Conservation (phyloP, 2,888 invertebrate genomes). For the Caenorhabditis afra region DNA sequence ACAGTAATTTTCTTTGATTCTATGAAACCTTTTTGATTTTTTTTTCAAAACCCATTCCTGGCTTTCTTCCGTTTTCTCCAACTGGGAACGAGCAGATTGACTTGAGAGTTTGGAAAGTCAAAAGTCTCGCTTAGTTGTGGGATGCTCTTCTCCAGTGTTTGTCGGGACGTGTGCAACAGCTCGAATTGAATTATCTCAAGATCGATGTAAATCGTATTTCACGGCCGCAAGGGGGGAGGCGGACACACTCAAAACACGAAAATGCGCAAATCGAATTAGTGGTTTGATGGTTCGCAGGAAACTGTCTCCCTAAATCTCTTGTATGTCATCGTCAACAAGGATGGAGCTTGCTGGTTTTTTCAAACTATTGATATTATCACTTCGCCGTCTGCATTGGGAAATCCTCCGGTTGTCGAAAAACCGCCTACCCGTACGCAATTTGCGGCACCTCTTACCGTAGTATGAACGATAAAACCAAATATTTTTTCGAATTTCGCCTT, state of each 20-base stretch:
- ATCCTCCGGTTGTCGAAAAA: too few species aligned
- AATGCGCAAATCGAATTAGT: slow-evolving; percentile 57
- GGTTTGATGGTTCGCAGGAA: slow-evolving; percentile 51
- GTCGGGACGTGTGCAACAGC: slow-evolving; percentile 62
- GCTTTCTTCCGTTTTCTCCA: neutral
- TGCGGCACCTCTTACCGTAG: too few species aligned
- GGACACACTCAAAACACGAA: slow-evolving; percentile 60
- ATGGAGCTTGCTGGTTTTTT: too few species aligned
- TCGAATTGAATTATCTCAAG: slow-evolving; percentile 61
- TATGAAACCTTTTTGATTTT: too few species aligned
- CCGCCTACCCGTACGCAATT: too few species aligned
- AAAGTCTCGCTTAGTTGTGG: slow-evolving; percentile 19
- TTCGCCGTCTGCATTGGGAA: too few species aligned
- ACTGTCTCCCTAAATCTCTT: neutral
- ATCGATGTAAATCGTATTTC: slow-evolving; percentile 66
- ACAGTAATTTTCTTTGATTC: too few species aligned
- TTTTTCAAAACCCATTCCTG: too few species aligned
- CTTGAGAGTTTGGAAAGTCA: slow-evolving; percentile 1
- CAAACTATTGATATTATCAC: too few species aligned
- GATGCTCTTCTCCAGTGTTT: slow-evolving; percentile 56
- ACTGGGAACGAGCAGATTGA: neutral
- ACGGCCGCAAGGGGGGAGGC: slow-evolving; percentile 46
- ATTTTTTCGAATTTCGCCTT: neutral
- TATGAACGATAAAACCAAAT: too few species aligned
- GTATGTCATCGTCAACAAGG: too few species aligned